phyloP scores from a whole-genome alignment of 2,888 invertebrate genomes.

The Listrodromus nycthemerus region DNA sequence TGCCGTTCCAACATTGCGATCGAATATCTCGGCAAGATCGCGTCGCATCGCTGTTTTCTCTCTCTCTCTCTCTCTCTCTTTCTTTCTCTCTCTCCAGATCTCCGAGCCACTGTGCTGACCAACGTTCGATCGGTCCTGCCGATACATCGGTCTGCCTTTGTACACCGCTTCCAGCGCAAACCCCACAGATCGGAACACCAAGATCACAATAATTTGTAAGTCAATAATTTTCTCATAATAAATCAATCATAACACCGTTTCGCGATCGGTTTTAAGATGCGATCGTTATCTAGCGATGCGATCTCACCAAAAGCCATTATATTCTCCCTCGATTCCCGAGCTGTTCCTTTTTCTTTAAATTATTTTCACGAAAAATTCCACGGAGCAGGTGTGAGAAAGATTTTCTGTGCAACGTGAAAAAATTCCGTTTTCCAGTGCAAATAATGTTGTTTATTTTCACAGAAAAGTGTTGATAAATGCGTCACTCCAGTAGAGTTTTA shows the following conservation, averaged over 20 bases:
- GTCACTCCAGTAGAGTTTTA: background rate
- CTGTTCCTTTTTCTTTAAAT: constrained; percentile 24
- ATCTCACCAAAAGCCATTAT: constrained; percentile 50
- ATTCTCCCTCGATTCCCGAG: constrained; percentile 55
- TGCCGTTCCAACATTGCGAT: constrained; percentile 63
- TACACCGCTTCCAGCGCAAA: background rate
- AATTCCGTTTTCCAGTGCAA: background rate
- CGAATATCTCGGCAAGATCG: constrained; percentile 63
- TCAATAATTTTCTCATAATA: constrained; percentile 65
- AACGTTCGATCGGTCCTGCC: constrained; percentile 52
- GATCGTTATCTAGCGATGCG: constrained; percentile 67
- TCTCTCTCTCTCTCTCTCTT: too few species aligned
- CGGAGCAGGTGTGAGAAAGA: background rate
- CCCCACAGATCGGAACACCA: constrained; percentile 41
- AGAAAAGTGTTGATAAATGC: background rate
- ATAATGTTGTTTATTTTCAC: background rate
- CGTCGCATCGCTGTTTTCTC: constrained; percentile 37
- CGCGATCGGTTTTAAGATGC: constrained; percentile 25
- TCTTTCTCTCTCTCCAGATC: constrained; percentile 6
- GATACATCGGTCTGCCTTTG: constrained; percentile 49
- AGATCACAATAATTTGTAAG: constrained; percentile 65
- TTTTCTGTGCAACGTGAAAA: background rate
- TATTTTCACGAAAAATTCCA: constrained; percentile 22
- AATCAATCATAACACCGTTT: constrained; percentile 65
- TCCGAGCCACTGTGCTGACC: constrained; percentile 51